These are phyloP conservation scores for Aplysina aerophoba DNA, from an alignment of 37 sponge, comb jelly and placozoan genomes.

Conservation along the genomic window DNA sequence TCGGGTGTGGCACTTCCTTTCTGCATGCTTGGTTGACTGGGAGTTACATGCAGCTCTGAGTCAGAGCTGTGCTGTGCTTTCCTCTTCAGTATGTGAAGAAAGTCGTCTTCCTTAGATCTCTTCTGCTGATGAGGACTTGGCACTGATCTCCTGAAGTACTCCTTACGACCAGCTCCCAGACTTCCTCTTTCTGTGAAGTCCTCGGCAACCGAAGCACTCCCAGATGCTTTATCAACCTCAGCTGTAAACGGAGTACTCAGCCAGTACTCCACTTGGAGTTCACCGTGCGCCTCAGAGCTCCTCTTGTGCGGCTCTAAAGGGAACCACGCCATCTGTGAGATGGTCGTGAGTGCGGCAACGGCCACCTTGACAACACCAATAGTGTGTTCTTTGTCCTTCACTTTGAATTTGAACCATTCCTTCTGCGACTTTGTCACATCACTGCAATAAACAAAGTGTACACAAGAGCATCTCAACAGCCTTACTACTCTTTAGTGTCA, in stretches of 20 bases:
- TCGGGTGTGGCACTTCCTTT: neutral
- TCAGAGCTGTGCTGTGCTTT: conserved; percentile 7
- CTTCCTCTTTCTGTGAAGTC: neutral
- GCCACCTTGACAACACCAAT: conserved; percentile 60
- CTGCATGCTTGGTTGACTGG: neutral
- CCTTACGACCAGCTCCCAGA: neutral
- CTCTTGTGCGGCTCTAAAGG: conserved; percentile 63
- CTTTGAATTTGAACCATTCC: conserved; percentile 70
- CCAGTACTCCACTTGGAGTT: conserved; percentile 52
- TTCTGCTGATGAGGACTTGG: too few species aligned
- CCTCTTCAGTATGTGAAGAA: neutral
- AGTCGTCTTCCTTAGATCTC: neutral
- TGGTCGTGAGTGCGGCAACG: conserved; percentile 5
- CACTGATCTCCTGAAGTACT: neutral
- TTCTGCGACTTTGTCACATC: conserved; percentile 27
- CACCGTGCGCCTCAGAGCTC: conserved; percentile 49
- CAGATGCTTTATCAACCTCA: neutral
- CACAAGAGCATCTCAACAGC: too few species aligned
- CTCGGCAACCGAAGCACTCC: too few species aligned
- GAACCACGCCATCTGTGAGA: conserved; percentile 43
- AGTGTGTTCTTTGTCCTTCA: conserved; percentile 72
- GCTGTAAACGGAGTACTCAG: neutral
- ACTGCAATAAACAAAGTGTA: conserved; percentile 13
- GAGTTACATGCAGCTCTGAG: neutral
- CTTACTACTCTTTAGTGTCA: neutral